These are phyloP conservation scores for Eupithecia tripunctaria DNA, from an alignment of 2,888 invertebrate species.

Conservation along the genomic window DNA sequence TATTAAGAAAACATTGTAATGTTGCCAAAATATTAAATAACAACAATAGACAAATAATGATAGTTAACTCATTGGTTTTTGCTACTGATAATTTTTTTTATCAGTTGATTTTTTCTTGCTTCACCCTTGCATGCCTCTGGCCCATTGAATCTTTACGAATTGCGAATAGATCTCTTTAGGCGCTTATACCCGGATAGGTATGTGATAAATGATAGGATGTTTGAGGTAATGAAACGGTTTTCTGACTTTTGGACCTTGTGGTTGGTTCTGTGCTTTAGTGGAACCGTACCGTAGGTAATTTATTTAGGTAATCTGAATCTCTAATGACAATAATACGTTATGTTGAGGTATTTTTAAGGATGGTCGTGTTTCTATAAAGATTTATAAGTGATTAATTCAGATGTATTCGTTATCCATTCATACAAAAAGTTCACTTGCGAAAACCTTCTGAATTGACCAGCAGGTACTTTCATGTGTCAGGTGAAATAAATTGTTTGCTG, in stretches of 20 bases:
- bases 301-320: neutral
- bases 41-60: neutral
- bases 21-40: neutral
- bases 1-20: neutral
- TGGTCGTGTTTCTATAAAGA: no score
- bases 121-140: conserved; percentile 15
- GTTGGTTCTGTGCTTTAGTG: neutral
- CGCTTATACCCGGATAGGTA: conserved; percentile 14
- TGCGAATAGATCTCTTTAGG: conserved; percentile 13
- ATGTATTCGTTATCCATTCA: no score
- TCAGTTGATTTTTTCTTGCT: conserved; percentile 14
- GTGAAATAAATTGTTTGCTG: neutral
- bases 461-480: neutral
- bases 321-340: neutral
- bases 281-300: neutral
- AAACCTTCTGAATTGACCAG: no score
- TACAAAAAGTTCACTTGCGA: no score
- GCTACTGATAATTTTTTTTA: neutral
- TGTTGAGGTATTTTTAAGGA: no score
- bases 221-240: neutral
- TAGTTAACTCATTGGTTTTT: neutral
- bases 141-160: conserved; percentile 11
- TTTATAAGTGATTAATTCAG: no score
- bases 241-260: neutral
- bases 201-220: conserved; percentile 11